Evolutionary conservation across 1,140 invertebrate species (phyloP).

Genomic region (Chionoecetes opilio): DNA sequence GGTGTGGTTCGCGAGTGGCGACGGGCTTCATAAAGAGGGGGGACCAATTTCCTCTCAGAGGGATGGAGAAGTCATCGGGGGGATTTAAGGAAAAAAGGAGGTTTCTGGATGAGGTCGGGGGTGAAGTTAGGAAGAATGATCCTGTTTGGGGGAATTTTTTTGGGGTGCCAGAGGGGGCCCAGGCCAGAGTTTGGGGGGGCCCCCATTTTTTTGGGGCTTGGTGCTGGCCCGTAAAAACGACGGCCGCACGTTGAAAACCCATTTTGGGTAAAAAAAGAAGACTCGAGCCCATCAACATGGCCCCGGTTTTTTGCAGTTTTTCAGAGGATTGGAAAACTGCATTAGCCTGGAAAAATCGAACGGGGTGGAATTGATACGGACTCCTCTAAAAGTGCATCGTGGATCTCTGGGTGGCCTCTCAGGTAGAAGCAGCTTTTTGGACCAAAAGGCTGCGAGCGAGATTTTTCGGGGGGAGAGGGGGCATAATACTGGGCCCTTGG

Average conservation of each 20-base stretch:
- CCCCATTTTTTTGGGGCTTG: no score
- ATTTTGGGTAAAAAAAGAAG: slow-evolving; percentile 1
- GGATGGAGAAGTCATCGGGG: no score
- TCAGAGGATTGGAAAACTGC: no score
- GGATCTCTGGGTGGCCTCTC: slow-evolving; percentile 14
- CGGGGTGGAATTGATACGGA: slow-evolving; percentile 43
- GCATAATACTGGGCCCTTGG: background rate
- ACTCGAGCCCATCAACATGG: slow-evolving; percentile 51
- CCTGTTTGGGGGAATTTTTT: no score
- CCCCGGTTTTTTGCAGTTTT: no score
- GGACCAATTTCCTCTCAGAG: background rate
- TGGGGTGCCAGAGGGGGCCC: no score
- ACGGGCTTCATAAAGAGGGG: background rate
- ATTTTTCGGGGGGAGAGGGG: background rate
- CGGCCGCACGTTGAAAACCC: slow-evolving; percentile 28
- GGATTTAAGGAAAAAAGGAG: no score
- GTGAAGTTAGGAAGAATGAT: no score
- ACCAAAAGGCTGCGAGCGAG: slow-evolving; percentile 18
- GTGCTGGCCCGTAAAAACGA: no score
- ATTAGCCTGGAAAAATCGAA: background rate
- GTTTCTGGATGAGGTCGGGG: no score
- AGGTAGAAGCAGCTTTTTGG: background rate
- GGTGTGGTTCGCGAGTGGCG: slow-evolving; percentile 48
- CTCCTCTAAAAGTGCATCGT: slow-evolving; percentile 34
- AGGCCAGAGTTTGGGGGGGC: no score